Evolutionary conservation across 2,888 invertebrate species (phyloP).

Genomic region (Aproaerema taeniolella): DNA sequence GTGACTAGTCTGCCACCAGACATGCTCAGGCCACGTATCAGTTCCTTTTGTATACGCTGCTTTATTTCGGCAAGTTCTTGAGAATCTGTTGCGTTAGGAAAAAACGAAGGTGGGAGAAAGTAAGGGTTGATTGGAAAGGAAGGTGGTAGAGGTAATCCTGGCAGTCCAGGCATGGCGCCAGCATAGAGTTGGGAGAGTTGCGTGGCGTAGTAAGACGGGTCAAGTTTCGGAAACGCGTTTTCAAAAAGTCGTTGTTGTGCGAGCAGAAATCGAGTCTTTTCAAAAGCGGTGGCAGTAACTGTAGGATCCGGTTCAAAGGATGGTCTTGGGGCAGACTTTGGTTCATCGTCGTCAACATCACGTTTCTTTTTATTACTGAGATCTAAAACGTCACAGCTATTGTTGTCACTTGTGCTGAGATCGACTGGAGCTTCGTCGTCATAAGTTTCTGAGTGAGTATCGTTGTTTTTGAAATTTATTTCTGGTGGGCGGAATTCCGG

Average conservation of each 20-base stretch:
- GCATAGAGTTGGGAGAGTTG: conserved; percentile 80
- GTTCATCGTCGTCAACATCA: conserved; percentile 50
- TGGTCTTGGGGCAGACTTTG: conserved; percentile 61
- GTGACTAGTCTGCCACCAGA: conserved; percentile 82
- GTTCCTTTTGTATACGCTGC: conserved; percentile 81
- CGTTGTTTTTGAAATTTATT: conserved; percentile 46
- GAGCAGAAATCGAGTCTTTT: conserved; percentile 76
- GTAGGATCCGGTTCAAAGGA: conserved; percentile 56
- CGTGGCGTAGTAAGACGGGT: conserved; percentile 79
- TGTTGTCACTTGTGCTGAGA: conserved; percentile 79
- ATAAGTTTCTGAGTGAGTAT: conserved; percentile 50
- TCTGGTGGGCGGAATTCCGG: conserved; percentile 66
- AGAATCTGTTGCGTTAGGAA: conserved; percentile 73
- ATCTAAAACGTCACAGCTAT: conserved; percentile 84
- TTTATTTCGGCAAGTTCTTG: conserved; percentile 82
- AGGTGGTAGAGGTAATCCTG: conserved; percentile 72
- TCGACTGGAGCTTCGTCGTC: conserved; percentile 81
- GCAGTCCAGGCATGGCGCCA: conserved; percentile 73
- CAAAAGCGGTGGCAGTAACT: conserved; percentile 58
- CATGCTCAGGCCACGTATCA: conserved; percentile 80
- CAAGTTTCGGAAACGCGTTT: conserved; percentile 78
- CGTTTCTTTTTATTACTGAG: conserved; percentile 88
- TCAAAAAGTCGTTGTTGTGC: conserved; percentile 83
- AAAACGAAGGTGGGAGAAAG: conserved; percentile 78
- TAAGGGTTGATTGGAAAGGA: conserved; percentile 81